These are phyloP conservation scores for Oryzias woworae DNA, from an alignment of 2,113 vertebrate genomes.

Conservation along the genomic window DNA sequence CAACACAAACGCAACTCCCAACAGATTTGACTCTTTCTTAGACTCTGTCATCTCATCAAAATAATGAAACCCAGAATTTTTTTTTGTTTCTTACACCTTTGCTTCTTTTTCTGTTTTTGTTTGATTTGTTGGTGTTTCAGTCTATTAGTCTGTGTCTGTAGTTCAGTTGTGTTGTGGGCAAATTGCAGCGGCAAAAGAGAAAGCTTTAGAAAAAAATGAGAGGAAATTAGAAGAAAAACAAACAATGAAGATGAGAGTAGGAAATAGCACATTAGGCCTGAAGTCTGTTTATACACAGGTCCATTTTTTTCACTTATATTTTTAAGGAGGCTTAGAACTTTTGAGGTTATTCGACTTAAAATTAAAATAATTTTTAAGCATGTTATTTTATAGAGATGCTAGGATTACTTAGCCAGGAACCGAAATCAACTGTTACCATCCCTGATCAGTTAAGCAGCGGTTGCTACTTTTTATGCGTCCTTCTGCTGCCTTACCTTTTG, in stretches of 20 bases:
- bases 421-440: too few relatives aligned
- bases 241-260: not conserved
- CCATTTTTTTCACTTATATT: too few relatives aligned
- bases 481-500: too few relatives aligned
- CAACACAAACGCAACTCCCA: slow-evolving; percentile 50
- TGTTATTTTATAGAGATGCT: too few relatives aligned
- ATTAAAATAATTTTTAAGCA: too few relatives aligned
- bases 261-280: too few relatives aligned
- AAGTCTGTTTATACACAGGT: too few relatives aligned
- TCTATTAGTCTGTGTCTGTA: slow-evolving; percentile 20
- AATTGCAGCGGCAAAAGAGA: slow-evolving; percentile 17
- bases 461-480: too few relatives aligned
- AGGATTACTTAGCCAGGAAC: too few relatives aligned
- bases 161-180: slow-evolving; percentile 8
- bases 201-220: slow-evolving; percentile 23
- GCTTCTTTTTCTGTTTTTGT: not conserved
- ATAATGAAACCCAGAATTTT: slow-evolving; percentile 20
- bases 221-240: slow-evolving; percentile 12
- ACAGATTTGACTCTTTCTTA: slow-evolving; percentile 19
- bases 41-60: slow-evolving; percentile 6
- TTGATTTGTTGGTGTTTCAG: slow-evolving; percentile 8
- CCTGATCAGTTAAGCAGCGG: too few relatives aligned
- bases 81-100: not conserved
- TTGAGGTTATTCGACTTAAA: too few relatives aligned
- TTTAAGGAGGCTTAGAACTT: too few relatives aligned